Base-by-base conservation (phyloP, 1,140 invertebrate species). In the Drosophila setifemur region DNA sequence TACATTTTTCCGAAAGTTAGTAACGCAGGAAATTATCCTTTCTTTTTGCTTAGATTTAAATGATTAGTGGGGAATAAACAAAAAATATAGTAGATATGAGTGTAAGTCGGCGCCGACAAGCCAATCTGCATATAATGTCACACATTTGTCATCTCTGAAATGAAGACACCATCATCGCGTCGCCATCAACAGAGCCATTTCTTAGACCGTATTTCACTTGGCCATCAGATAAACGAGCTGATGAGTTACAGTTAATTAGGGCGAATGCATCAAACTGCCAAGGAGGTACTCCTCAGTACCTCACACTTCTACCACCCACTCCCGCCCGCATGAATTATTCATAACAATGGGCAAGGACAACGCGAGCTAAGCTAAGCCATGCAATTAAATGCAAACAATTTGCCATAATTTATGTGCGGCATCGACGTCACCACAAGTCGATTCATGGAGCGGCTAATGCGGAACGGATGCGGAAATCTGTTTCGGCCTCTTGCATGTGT, bases 381-480 rank as follows among this genome's bases (percentile, higher is more conserved):
- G 55, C 71, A 86, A 86, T 83, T 79, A 86, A 83, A 83, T 81
- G 70, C 81, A 85, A 85, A 87, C 75, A 85, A 86, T 86, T 85
- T 86, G 75, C 54, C 64, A 85, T 85, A 86, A 86, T 81, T 86
- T 86, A 81, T 85, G 79, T 72, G 75, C 39, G 64, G 52, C 57
- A 18, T 54, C 35, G 39, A 70, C 53, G 48, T 29, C 52, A 60
- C 69, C 63, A 49, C 54, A 53, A 83, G 60, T 54, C 58, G 44
- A 63, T 77, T 54, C 69, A 69, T 58, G 53, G 48, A 61, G 57
- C 64, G 58, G 52, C 54, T 86, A 85, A 86, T 87, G 67, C 67
- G 81, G 43, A 85, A 73, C 79, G 79, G 79, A 85, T 86, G 31
- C 79, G 81, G 81, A 85, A 85, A 85, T 86, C 55, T 81, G 67